Base-by-base conservation (phyloP, 2,888 invertebrate species). In the Entomobrya multifasciata region DNA sequence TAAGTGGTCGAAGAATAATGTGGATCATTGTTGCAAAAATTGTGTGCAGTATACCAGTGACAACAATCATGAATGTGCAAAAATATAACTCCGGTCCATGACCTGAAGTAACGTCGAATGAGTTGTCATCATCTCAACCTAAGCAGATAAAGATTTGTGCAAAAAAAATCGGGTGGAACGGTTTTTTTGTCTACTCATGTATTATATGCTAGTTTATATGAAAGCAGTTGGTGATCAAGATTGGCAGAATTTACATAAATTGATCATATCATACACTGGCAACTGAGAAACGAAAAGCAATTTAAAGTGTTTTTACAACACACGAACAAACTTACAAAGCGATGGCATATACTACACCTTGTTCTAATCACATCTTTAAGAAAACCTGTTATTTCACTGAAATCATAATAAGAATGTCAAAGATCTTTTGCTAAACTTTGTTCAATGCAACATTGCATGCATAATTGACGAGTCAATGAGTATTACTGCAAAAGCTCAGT, bases 101-200 rank as follows among this genome's bases (percentile, higher is more conserved):
- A 85, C 85, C 85, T 85, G 78, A 85, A 85, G 85, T 85, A 85
- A 85, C 85, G 17, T 72, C 27, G 47, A 76, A 78, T 17, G 11
- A 60, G 85, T 85, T 85, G 72, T 57, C 83, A 77, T 27, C n/a
- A 30, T 47, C 20, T 52, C 27, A 55, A 44, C 17, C 8, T 36
- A 76, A 74, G 49, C 0, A 74, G 15, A 47, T 44, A 62, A 44
- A 62, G 20, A 62, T 55, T 70, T 81, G 60, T 41, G 47, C 70
- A 20, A 25, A 27, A 27, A 52, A 36, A 78, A n/a, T n/a, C n/a
- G n/a, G n/a, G n/a, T 47, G 27, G 36, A 60, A 44, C 47, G 36
- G 36, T 36, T 36, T 36, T 36, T 36, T n/a, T n/a, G n/a, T n/a
- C n/a, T n/a, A n/a, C n/a, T n/a, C n/a, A n/a, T n/a, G n/a, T n/a